Percentiles rank a stretch among this genome's conserved stretches.
Evolutionary conservation across 1,140 invertebrate species (phyloP).

Genomic region (Sitobion miscanthi): DNA sequence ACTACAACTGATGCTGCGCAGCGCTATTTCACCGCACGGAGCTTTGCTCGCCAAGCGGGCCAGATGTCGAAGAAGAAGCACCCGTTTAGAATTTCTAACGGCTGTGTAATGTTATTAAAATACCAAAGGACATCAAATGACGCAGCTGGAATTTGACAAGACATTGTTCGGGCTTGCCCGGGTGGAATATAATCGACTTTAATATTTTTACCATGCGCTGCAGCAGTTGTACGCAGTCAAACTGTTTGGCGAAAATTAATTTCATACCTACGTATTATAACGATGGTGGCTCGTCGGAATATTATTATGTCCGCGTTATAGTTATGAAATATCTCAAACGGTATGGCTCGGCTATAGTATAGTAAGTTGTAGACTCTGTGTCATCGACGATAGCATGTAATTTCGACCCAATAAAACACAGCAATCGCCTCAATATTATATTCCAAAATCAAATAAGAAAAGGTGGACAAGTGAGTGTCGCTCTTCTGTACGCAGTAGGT

Average conservation of each 20-base stretch:
- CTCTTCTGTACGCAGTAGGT: no score
- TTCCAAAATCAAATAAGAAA: not conserved
- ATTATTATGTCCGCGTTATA: not conserved
- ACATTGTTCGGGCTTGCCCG: not conserved
- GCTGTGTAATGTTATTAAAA: constrained; percentile 11
- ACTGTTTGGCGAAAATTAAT: not conserved
- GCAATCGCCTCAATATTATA: not conserved
- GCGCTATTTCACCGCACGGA: not conserved
- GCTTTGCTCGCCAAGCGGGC: not conserved
- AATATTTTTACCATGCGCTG: not conserved
- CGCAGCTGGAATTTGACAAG: not conserved
- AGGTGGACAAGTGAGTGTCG: no score
- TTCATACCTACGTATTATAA: not conserved
- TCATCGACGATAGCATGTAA: not conserved
- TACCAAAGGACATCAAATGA: constrained; percentile 14
- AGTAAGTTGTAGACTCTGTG: not conserved
- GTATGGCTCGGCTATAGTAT: not conserved
- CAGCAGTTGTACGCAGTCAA: not conserved
- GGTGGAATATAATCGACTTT: not conserved
- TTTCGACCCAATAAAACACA: not conserved
- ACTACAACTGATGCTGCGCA: not conserved
- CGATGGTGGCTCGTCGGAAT: not conserved
- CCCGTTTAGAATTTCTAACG: not conserved
- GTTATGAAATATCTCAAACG: not conserved
- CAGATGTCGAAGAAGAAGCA: not conserved